Conservation (phyloP, 2,888 invertebrate species). For the Ramazzottius varieornatus region DNA sequence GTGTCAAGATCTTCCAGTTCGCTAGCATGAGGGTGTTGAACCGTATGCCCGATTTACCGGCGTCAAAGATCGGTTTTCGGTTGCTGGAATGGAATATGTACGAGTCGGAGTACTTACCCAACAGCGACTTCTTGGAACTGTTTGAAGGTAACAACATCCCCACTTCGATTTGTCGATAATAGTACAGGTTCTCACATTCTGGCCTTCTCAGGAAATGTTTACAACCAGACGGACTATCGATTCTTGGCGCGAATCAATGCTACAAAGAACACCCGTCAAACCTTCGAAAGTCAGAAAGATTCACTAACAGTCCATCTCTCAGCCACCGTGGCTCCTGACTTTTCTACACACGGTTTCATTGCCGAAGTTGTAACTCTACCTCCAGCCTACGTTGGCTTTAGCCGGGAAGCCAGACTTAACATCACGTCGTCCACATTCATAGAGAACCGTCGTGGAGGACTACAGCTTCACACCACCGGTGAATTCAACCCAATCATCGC, state of each 20-base stretch:
- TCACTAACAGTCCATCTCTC: constrained; percentile 57
- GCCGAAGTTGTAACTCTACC: constrained; percentile 87
- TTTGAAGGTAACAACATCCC: not conserved
- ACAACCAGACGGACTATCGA: constrained; percentile 5
- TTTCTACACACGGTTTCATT: constrained; percentile 52
- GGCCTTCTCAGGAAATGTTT: not conserved
- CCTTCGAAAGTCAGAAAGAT: constrained; percentile 7
- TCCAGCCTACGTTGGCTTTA: constrained; percentile 12
- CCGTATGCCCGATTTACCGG: constrained; percentile 39
- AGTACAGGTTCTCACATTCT: not conserved
- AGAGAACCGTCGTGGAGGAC: constrained; percentile 57
- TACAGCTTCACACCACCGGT: constrained; percentile 64
- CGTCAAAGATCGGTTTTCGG: constrained; percentile 6
- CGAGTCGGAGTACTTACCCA: constrained; percentile 6
- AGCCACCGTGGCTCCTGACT: constrained; percentile 61
- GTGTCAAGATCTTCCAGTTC: constrained; percentile 81
- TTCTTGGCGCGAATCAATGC: not conserved
- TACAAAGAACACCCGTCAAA: constrained; percentile 1
- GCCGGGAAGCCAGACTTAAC: constrained; percentile 67
- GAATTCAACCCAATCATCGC: constrained; percentile 75
- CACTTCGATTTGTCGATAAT: not conserved
- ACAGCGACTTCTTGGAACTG: not conserved
- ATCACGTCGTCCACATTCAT: constrained; percentile 52
- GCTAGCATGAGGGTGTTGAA: constrained; percentile 50
- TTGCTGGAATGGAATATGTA: constrained; percentile 6